Evolutionary conservation across 2,888 invertebrate species (phyloP), one percentile per base, ranked within the genome.

Genomic region (Campaea margaritaria): DNA sequence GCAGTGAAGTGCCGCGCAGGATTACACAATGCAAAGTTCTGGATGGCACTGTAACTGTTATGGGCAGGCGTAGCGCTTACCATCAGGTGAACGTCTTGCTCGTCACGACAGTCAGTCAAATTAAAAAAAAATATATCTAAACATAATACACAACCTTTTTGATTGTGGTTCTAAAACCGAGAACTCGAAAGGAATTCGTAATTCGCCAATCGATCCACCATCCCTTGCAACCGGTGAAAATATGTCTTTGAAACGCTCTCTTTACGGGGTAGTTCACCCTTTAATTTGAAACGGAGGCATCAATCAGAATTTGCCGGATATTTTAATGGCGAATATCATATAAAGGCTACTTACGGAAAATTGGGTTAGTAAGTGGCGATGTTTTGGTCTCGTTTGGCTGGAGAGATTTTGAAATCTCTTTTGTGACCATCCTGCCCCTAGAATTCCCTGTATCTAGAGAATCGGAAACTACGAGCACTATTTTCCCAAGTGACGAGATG

Each of bases 191-290:
- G 78, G 81, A 80, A 79, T 79, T 78, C 74, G 71, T 78, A 80
- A 80, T 80, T 80, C 69, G 69, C 70, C 76, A 78, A 77, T 80
- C 79, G 78, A 80, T 82, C 75, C 69, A 70, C 74, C 75, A 79
- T 77, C 79, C 77, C 78, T 78, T 74, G 68, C 62, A 64, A 74
- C 75, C 72, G 72, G 69, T 72, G 67, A 72, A 81, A 79, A 79
- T 81, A 82, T 82, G 82, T 78, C 82, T 82, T 81, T 82, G 82
- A 80, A 52, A 62, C 53, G 62, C 59, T 61, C 62, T 61, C 58
- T 64, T 64, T 63, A 59, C 62, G 64, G 67, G 68, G 44, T 61
- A 51, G 54, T 47, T 41, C 54, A 50, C 67, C 58, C 68, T 66
- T 64, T 69, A 65, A 67, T 68, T 69, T 65, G 60, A 47, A 64